Conservation (phyloP, 2,888 invertebrate genomes). For the Drosophila ustulata region DNA sequence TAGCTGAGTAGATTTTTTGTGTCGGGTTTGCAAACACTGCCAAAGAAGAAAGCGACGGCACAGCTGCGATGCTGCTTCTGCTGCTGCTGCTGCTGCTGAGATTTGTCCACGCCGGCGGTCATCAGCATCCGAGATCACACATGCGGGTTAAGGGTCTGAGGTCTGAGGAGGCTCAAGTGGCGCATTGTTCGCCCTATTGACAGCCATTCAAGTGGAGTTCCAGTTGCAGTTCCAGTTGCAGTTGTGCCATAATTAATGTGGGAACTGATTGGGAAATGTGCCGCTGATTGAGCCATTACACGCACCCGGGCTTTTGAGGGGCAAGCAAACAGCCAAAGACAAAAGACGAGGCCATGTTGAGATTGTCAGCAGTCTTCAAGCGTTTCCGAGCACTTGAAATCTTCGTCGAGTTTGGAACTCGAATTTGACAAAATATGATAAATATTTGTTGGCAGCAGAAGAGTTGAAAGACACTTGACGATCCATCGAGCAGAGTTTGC, state of each 20-base stretch:
- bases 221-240: slow-evolving; percentile 33
- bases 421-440: slow-evolving; percentile 28
- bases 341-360: slow-evolving; percentile 53
- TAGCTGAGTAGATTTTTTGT: slow-evolving; percentile 39
- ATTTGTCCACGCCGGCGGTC: slow-evolving; percentile 78
- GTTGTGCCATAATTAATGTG: slow-evolving; percentile 79
- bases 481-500: too few relatives aligned
- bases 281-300: slow-evolving; percentile 72
- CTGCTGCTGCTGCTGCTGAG: slow-evolving; percentile 31
- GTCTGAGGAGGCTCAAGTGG: slow-evolving; percentile 54
- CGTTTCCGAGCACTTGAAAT: slow-evolving; percentile 19
- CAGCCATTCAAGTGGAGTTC: slow-evolving; percentile 74
- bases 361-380: slow-evolving; percentile 57
- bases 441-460: slow-evolving; percentile 1
- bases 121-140: slow-evolving; percentile 39
- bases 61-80: slow-evolving; percentile 38
- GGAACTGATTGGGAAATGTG: slow-evolving; percentile 67
- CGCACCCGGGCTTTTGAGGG: slow-evolving; percentile 34
- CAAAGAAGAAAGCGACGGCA: neutral
- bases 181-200: slow-evolving; percentile 67
- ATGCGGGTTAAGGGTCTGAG: slow-evolving; percentile 59
- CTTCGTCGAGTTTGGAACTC: slow-evolving; percentile 1
- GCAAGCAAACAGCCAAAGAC: slow-evolving; percentile 34
- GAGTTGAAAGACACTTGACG: slow-evolving; percentile 16
- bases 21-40: slow-evolving; percentile 46